These are phyloP conservation scores for Helicoverpa zea DNA, from an alignment of 1,140 invertebrate genomes.

Conservation along the genomic window DNA sequence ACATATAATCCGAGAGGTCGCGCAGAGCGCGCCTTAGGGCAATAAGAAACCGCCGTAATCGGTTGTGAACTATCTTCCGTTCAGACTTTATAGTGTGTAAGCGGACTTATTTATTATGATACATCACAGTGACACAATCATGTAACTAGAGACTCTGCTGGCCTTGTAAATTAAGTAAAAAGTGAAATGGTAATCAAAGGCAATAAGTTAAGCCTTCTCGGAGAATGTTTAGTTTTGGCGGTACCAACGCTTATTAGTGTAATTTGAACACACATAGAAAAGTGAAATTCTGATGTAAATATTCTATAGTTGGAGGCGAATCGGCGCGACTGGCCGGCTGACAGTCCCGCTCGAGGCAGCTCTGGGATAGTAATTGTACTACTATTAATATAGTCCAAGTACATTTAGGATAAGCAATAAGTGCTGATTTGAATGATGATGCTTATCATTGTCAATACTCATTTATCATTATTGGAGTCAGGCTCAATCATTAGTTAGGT, in stretches of 20 bases:
- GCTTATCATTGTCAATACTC: constrained; percentile 81
- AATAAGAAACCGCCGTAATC: constrained; percentile 82
- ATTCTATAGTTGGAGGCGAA: constrained; percentile 34
- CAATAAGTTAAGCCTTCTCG: constrained; percentile 50
- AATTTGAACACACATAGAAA: constrained; percentile 33
- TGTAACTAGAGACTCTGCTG: constrained; percentile 59
- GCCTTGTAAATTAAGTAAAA: constrained; percentile 53
- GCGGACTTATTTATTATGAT: constrained; percentile 84
- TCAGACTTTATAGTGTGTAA: constrained; percentile 83
- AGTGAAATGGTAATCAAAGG: constrained; percentile 45
- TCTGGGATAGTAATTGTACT: constrained; percentile 35
- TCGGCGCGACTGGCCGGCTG: constrained; percentile 15
- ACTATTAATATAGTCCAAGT: constrained; percentile 63
- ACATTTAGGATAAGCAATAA: constrained; percentile 80
- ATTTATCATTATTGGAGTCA: constrained; percentile 69
- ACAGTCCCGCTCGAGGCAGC: constrained; percentile 27
- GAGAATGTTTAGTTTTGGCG: constrained; percentile 48
- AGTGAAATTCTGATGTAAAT: constrained; percentile 50
- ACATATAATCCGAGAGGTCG: constrained; percentile 84
- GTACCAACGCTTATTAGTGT: constrained; percentile 51
- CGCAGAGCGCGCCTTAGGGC: constrained; percentile 84
- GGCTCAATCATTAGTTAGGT: constrained; percentile 60
- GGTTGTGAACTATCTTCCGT: constrained; percentile 85
- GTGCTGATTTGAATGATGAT: constrained; percentile 76
- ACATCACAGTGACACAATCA: constrained; percentile 81